Percentiles rank a stretch among this genome's conserved stretches.
Conservation (phyloP, 2,888 invertebrate species). For the Sicus ferrugineus region DNA sequence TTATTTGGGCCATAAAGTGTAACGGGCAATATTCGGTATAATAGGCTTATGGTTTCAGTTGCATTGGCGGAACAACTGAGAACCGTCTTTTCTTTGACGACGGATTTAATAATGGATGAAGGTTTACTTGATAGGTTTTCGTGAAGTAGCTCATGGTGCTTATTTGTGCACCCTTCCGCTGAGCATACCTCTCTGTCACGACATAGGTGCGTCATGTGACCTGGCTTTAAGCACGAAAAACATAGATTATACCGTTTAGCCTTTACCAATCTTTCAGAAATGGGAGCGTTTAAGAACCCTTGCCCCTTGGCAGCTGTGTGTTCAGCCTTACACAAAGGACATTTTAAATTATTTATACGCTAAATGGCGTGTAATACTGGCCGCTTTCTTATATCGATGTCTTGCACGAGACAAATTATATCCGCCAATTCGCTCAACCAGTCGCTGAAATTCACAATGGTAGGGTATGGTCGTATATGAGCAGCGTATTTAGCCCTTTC, state of each 20-base stretch:
- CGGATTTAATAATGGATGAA: neutral
- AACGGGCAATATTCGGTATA: constrained; percentile 32
- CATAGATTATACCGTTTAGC: neutral
- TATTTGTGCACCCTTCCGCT: neutral
- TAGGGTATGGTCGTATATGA: constrained; percentile 11
- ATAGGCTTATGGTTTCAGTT: constrained; percentile 6
- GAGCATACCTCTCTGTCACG: neutral
- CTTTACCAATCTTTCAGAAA: neutral
- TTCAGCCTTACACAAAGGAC: neutral
- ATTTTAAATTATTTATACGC: neutral
- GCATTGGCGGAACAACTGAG: neutral
- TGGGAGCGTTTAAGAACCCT: neutral
- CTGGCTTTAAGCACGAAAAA: constrained; percentile 9
- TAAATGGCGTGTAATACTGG: neutral
- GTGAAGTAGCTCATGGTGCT: neutral
- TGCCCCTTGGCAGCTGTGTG: neutral
- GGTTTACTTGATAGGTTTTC: neutral
- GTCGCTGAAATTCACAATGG: constrained; percentile 18
- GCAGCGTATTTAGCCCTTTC: constrained; percentile 36
- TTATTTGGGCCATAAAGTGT: constrained; percentile 22
- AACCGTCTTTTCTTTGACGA: neutral
- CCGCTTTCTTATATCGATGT: neutral
- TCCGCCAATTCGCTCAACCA: constrained; percentile 20
- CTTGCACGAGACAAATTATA: neutral
- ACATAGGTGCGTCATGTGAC: constrained; percentile 4